Percentiles rank a stretch among this genome's conserved stretches.
phyloP scores from a whole-genome alignment of 2,888 invertebrate genomes.

The Lasioglossum lativentre region DNA sequence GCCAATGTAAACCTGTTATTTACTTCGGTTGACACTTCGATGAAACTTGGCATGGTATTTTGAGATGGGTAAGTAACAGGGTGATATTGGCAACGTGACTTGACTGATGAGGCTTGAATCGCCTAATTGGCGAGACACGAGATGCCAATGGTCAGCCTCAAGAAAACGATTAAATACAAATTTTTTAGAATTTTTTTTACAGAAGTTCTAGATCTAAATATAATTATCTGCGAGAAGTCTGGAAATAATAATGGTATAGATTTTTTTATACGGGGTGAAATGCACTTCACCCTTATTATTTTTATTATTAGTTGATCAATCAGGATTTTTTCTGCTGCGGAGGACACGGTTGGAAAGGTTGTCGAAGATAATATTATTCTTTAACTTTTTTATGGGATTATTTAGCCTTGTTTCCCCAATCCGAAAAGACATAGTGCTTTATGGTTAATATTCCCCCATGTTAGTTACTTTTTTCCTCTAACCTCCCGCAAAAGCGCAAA shows the following conservation, averaged over 20 bases:
- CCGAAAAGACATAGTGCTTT: background rate
- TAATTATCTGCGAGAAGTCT: background rate
- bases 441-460: background rate
- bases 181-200: background rate
- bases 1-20: background rate
- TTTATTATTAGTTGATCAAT: constrained; percentile 5
- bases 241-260: constrained; percentile 4
- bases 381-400: background rate
- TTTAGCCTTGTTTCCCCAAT: background rate
- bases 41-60: background rate
- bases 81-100: background rate
- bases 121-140: background rate
- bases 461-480: background rate
- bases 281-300: background rate
- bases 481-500: background rate
- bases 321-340: background rate
- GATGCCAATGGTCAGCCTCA: background rate
- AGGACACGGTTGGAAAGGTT: background rate
- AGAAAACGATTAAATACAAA: background rate
- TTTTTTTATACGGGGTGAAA: background rate
- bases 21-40: background rate
- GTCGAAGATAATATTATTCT: background rate
- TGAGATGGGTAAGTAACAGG: background rate
- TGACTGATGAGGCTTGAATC: background rate
- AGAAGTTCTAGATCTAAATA: background rate